Conservation (phyloP, 2,797 vertebrate genomes). For the Chaenodraco wilsoni region DNA sequence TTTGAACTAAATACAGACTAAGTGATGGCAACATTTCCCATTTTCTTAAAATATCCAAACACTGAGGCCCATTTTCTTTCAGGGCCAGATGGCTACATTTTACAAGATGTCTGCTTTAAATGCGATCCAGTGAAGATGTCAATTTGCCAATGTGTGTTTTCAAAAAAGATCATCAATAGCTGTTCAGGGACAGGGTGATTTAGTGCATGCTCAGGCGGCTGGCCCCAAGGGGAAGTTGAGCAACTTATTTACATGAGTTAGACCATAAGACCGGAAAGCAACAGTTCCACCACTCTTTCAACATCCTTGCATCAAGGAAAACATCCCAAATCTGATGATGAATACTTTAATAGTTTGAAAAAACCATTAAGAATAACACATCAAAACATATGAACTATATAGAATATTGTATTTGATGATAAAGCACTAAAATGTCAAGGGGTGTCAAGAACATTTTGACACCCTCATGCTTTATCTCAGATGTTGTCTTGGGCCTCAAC, state of each 20-base stretch:
- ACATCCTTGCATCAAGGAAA: constrained; percentile 29
- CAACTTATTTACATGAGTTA: constrained; percentile 65
- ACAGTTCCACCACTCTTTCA: constrained; percentile 68
- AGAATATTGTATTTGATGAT: background rate
- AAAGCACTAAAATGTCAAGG: background rate
- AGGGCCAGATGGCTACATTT: background rate
- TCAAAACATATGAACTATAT: background rate
- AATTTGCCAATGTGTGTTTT: background rate
- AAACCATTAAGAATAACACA: background rate
- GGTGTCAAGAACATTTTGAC: too few species aligned
- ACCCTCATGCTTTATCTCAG: too few species aligned
- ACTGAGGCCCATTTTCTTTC: background rate
- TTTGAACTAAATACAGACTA: constrained; percentile 6
- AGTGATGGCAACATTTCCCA: background rate
- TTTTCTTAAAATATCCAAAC: background rate
- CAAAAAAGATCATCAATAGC: background rate
- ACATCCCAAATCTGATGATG: background rate
- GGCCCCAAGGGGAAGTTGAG: constrained; percentile 75
- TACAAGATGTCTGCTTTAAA: background rate
- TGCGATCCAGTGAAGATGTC: background rate
- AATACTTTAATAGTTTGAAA: background rate
- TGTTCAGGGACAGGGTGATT: background rate
- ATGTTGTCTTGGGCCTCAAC: background rate
- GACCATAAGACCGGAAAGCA: constrained; percentile 70
- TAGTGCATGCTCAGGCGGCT: constrained; percentile 29